phyloP scores from a whole-genome alignment of 92 coral and sea anemone genomes.

The Palythoa grandis region DNA sequence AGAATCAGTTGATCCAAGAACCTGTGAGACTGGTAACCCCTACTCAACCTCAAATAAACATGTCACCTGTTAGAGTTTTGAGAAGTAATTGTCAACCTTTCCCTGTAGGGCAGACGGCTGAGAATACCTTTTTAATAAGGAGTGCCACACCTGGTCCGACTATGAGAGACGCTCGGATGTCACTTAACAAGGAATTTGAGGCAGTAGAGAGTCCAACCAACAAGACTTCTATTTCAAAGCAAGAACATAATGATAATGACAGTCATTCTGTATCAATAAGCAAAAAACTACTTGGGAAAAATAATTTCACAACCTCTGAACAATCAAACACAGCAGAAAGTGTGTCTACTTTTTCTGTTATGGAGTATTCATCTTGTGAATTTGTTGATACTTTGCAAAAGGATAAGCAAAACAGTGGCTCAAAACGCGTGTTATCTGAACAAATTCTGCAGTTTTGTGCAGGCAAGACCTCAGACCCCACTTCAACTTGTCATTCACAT shows the following conservation, averaged over 20 bases:
- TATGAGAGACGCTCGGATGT: slow-evolving; percentile 48
- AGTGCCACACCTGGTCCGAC: background rate
- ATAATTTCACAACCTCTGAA: background rate
- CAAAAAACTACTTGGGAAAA: background rate
- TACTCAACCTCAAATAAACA: background rate
- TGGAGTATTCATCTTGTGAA: background rate
- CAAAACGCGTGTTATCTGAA: background rate
- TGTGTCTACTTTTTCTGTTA: background rate
- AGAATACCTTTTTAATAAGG: background rate
- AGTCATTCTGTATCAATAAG: no score
- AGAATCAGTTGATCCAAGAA: background rate
- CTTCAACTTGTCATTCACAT: background rate
- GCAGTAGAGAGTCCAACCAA: slow-evolving; percentile 38
- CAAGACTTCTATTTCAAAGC: background rate
- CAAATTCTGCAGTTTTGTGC: slow-evolving; percentile 19
- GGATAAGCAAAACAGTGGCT: background rate
- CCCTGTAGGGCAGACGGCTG: background rate
- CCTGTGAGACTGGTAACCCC: background rate
- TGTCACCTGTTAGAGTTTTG: slow-evolving; percentile 10
- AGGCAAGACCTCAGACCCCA: background rate
- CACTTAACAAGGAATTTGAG: slow-evolving; percentile 65
- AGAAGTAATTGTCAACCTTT: background rate
- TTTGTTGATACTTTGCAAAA: background rate
- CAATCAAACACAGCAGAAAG: background rate
- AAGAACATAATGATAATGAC: background rate